These are phyloP conservation scores for Nestor notabilis DNA, from an alignment of 2,113 vertebrate genomes.

Conservation along the genomic window DNA sequence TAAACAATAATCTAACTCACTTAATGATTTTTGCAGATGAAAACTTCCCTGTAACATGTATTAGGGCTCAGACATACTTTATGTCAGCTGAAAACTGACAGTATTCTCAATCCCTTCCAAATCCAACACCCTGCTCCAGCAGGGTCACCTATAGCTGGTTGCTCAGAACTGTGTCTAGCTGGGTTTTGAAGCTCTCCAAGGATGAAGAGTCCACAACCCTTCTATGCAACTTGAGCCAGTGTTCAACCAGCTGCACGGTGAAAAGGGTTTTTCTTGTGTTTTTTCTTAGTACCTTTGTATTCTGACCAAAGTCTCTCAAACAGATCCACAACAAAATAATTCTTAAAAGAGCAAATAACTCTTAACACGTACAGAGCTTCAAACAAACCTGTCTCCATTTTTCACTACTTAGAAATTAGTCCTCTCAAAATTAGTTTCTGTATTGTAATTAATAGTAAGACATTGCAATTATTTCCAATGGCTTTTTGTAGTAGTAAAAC, in stretches of 20 bases:
- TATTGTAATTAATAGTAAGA: not conserved
- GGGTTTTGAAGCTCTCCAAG: not conserved
- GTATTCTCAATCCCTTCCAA: not conserved
- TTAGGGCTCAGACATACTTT: not conserved
- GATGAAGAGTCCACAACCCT: not conserved
- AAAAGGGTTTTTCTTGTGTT: not conserved
- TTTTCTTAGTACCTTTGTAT: not conserved
- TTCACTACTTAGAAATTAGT: not conserved
- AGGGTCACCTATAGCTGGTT: not conserved
- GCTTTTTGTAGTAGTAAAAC: not conserved
- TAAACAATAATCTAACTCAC: not conserved
- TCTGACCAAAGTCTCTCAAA: not conserved
- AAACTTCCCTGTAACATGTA: not conserved
- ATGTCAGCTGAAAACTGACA: not conserved
- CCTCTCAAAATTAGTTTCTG: not conserved
- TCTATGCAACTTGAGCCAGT: not conserved
- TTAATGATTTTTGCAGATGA: not conserved
- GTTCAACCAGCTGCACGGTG: not conserved
- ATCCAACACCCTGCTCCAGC: not conserved
- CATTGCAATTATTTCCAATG: not conserved
- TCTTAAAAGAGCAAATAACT: not conserved
- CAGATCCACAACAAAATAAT: not conserved
- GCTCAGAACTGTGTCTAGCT: not conserved
- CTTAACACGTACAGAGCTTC: not conserved
- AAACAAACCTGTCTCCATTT: not conserved